These are phyloP conservation scores for Hippopotamus amphibius DNA, from an alignment of 2,113 vertebrate species.

Conservation along the genomic window DNA sequence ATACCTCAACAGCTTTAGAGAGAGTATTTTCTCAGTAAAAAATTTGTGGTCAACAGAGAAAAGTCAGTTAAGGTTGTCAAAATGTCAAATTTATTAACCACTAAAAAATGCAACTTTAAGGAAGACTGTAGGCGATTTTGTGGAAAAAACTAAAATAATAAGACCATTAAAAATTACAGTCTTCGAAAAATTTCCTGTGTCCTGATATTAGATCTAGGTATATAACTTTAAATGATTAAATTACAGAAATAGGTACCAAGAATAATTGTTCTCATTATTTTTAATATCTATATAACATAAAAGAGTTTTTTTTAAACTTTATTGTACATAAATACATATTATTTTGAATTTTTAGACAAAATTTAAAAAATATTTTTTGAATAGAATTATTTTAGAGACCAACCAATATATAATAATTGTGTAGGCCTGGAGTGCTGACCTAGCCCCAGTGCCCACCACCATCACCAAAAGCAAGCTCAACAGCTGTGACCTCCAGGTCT, in stretches of 20 bases:
- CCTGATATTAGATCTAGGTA: neutral
- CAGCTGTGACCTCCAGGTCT: neutral
- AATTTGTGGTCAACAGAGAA: conserved; percentile 40
- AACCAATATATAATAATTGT: neutral
- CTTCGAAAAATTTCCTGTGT: neutral
- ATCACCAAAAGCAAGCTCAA: neutral
- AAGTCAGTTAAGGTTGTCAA: conserved; percentile 51
- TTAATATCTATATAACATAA: conserved; percentile 16
- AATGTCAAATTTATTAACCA: conserved; percentile 62
- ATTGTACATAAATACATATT: neutral
- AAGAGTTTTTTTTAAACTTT: neutral
- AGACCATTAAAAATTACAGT: neutral
- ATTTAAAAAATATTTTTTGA: neutral
- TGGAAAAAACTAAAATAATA: conserved; percentile 8
- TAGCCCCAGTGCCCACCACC: neutral
- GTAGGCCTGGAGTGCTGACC: neutral
- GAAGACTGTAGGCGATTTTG: conserved; percentile 9
- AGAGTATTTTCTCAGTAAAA: conserved; percentile 53
- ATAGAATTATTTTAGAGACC: neutral
- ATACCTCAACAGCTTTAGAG: neutral
- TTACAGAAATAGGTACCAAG: neutral
- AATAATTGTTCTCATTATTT: conserved; percentile 7
- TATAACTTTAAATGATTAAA: neutral
- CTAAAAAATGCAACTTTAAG: conserved; percentile 50
- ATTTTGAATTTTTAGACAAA: conserved; percentile 19